Base-by-base conservation (phyloP, 2,113 vertebrate genomes). In the Toxotes jaculatrix region DNA sequence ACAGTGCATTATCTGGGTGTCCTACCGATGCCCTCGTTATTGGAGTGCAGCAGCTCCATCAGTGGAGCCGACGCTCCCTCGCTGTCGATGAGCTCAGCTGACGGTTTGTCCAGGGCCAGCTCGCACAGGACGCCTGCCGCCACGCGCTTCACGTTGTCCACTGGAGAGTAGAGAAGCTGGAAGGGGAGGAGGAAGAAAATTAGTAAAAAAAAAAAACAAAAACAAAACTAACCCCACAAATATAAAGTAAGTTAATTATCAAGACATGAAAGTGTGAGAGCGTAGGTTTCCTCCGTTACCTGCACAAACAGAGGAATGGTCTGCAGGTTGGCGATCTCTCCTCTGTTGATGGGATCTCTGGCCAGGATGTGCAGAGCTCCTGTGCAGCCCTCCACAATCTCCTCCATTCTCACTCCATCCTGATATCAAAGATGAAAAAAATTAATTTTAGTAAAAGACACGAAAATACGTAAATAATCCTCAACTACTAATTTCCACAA, bases 401-500 rank as follows among this genome's bases (percentile, higher is more conserved):
- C 98, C 80, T 99, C 98, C 98, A 99, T 99, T 91, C 95, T 96
- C 85, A 99, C 97, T 0, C 98, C 98, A 0, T 99, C 98, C 98
- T 99, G 81, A 70, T 6, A 78, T 75, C n/a, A 76, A 47, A 70
- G 10, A 65, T 16, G 19, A 14, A 47, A 17, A 72, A 36, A 65
- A 34, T 21, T 36, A 55, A 36, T 5, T 4, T 65, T 21, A 73
- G 27, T 34, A 2, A n/a, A n/a, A 27, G 9, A 61, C 42, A 63
- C 27, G 1, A 11, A 27, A 32, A 36, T 7, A 8, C 0, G 57
- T 38, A 16, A 38, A 65, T 13, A 34, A 72, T 38, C 61, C 45
- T 53, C 19, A 21, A 23, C 17, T 57, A 23, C 27, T 23, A 6
- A 51, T 79, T 63, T 27, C 40, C 13, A 57, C 68, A 64, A 53